A percentile compares a stretch with the other conserved stretches of the same genome.
phyloP scores from a whole-genome alignment of 2,113 vertebrate genomes.

The Dromas ardeola region DNA sequence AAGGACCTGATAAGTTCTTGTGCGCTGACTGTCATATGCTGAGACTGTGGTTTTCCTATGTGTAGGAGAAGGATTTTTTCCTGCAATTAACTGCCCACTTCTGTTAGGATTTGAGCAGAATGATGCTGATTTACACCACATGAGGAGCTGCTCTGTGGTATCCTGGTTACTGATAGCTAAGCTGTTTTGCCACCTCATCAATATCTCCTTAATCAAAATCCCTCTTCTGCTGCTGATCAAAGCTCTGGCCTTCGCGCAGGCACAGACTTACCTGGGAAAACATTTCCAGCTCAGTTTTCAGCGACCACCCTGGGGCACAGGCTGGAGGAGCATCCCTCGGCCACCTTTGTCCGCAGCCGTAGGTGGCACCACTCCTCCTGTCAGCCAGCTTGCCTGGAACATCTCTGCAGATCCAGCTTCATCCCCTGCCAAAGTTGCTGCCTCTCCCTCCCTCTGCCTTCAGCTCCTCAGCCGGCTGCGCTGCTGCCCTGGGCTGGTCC shows the following conservation, averaged over 20 bases:
- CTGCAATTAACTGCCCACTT: rapidly evolving
- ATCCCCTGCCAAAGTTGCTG: background rate
- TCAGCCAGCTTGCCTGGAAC: rapidly evolving
- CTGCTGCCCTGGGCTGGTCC: background rate
- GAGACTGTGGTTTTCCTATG: no score
- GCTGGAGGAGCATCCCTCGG: background rate
- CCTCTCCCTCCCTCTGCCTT: background rate
- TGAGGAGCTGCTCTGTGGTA: background rate
- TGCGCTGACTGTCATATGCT: rapidly evolving
- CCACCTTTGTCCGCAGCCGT: background rate
- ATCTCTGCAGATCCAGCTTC: background rate
- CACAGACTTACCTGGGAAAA: background rate
- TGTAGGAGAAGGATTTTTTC: background rate
- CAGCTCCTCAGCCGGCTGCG: background rate
- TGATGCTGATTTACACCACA: rapidly evolving
- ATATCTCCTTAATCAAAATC: background rate
- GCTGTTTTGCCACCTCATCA: background rate
- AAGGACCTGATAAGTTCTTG: background rate
- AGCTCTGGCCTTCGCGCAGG: background rate
- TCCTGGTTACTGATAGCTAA: background rate
- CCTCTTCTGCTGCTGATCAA: background rate
- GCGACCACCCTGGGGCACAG: rapidly evolving
- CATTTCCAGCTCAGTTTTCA: background rate
- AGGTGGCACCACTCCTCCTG: rapidly evolving
- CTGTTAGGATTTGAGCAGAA: background rate